Conservation (phyloP, 2,888 invertebrate genomes). For the Erynnis tages region DNA sequence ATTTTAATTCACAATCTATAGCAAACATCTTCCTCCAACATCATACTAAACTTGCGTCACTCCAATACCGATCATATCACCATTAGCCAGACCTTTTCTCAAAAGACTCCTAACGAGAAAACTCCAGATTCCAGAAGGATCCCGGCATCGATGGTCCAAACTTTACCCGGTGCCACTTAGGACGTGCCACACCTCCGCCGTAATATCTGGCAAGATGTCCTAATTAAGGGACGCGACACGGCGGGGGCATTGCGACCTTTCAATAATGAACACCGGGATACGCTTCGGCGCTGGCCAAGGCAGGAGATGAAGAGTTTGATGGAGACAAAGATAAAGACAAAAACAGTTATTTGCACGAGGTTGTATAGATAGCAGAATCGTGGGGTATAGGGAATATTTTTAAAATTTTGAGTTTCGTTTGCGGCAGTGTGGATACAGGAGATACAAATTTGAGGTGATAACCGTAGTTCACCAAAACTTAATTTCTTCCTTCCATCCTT, state of each 20-base stretch:
- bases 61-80: slow-evolving; percentile 13
- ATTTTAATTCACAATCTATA: too few species aligned
- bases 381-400: too few species aligned
- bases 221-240: slow-evolving; percentile 71
- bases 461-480: too few species aligned
- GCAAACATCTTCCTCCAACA: not conserved
- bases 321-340: too few species aligned
- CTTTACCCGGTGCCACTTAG: slow-evolving; percentile 38
- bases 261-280: slow-evolving; percentile 73
- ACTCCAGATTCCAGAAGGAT: slow-evolving; percentile 18
- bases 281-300: slow-evolving; percentile 34
- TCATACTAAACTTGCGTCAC: not conserved
- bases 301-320: not conserved
- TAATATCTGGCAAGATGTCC: slow-evolving; percentile 76
- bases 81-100: slow-evolving; percentile 6
- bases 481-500: too few species aligned
- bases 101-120: slow-evolving; percentile 20
- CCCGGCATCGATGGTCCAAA: slow-evolving; percentile 31
- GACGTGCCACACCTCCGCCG: slow-evolving; percentile 64
- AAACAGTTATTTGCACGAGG: too few species aligned
- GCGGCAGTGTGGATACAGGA: too few species aligned
- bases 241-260: slow-evolving; percentile 72
- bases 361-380: too few species aligned
- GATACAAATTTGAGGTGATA: too few species aligned
- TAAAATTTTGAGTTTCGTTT: too few species aligned